Percentiles rank a stretch among this genome's conserved stretches.
These are phyloP conservation scores for Merodon equestris DNA, from an alignment of 2,888 invertebrate species.

Conservation along the genomic window DNA sequence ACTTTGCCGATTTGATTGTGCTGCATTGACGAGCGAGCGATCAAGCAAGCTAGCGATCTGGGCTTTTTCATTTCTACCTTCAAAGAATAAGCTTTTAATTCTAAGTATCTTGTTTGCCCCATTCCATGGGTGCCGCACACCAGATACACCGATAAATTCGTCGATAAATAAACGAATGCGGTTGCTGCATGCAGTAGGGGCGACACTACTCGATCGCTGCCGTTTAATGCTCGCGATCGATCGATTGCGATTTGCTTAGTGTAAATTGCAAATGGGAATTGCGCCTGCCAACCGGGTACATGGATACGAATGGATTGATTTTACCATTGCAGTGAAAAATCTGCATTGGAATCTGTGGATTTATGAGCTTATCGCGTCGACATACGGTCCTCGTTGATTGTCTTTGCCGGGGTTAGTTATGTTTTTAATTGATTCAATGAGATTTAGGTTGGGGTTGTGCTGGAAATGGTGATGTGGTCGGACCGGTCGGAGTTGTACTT, in stretches of 20 bases:
- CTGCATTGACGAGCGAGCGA: conserved; percentile 10
- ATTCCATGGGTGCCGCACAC: conserved; percentile 60
- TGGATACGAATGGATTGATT: conserved; percentile 44
- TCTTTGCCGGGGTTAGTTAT: conserved; percentile 2
- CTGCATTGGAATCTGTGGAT: conserved; percentile 54
- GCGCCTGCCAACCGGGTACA: conserved; percentile 20
- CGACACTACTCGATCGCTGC: neutral
- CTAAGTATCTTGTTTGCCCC: conserved; percentile 33
- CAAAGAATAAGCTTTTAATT: conserved; percentile 62
- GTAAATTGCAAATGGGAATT: conserved; percentile 46
- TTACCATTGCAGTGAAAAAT: conserved; percentile 54
- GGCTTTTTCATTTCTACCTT: conserved; percentile 32
- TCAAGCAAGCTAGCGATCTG: too few species aligned
- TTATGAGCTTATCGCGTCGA: conserved; percentile 42
- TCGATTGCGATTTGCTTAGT: conserved; percentile 39
- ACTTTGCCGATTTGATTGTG: conserved; percentile 43
- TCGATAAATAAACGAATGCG: conserved; percentile 56
- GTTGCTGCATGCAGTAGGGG: conserved; percentile 8
- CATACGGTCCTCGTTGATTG: too few species aligned
- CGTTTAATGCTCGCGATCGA: conserved; percentile 38
- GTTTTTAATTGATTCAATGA: conserved; percentile 37
- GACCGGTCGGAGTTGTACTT: too few species aligned
- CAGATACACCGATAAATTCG: conserved; percentile 45
- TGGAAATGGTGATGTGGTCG: too few species aligned
- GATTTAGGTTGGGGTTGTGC: conserved; percentile 17